Conservation (phyloP, 2,888 invertebrate genomes). For the Branchipolynoe longqiensis region DNA sequence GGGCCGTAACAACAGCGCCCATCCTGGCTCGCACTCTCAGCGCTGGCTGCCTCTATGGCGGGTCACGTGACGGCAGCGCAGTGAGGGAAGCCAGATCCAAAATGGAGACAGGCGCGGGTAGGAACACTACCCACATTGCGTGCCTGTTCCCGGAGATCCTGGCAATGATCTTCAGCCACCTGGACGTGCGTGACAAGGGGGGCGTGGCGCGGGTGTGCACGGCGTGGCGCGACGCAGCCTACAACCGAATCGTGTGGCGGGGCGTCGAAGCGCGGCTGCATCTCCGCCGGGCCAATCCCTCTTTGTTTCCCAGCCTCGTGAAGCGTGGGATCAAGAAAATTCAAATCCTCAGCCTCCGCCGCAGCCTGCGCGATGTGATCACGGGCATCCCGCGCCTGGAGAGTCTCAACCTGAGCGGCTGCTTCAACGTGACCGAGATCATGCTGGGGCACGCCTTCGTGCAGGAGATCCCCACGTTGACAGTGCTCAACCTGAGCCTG, state of each 20-base stretch:
- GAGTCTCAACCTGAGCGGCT: conserved; percentile 94
- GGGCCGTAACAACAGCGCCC: background rate
- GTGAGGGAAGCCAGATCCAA: conserved; percentile 57
- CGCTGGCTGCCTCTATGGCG: background rate
- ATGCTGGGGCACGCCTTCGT: conserved; percentile 92
- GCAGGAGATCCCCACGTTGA: conserved; percentile 88
- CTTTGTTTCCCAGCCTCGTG: conserved; percentile 92
- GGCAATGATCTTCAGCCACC: conserved; percentile 93
- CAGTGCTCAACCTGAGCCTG: conserved; percentile 91
- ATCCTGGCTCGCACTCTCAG: too few relatives aligned
- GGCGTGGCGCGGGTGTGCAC: conserved; percentile 91
- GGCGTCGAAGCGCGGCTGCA: conserved; percentile 96
- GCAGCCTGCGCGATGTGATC: conserved; percentile 92
- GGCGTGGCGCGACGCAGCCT: conserved; percentile 95
- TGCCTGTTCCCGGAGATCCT: conserved; percentile 95
- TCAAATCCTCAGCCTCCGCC: conserved; percentile 92
- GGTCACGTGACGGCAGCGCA: conserved; percentile 54
- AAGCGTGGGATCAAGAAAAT: conserved; percentile 93
- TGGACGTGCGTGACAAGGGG: conserved; percentile 94
- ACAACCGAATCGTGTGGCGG: conserved; percentile 95
- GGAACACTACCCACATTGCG: conserved; percentile 85
- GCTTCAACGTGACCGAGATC: conserved; percentile 94
- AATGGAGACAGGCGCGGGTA: conserved; percentile 55
- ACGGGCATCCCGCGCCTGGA: conserved; percentile 92
- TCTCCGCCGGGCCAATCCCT: conserved; percentile 89